A percentile compares a stretch with the other conserved stretches of the same genome.
phyloP scores from a whole-genome alignment of 2,888 invertebrate species.

The Reticulitermes lucifugus region DNA sequence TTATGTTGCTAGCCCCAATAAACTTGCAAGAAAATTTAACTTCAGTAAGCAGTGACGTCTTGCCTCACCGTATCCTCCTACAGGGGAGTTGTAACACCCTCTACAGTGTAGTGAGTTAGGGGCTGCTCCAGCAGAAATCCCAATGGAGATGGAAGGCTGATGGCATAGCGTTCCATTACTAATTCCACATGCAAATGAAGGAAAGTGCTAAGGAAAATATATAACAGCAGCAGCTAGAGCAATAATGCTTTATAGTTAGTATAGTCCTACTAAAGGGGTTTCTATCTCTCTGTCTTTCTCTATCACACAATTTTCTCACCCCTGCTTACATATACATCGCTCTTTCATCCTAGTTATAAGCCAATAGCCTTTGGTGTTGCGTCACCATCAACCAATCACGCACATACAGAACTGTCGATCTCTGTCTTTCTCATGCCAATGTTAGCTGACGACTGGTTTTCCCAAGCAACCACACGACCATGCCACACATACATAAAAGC shows the following conservation, averaged over 20 bases:
- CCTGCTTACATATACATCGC: background rate
- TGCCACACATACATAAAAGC: constrained; percentile 19
- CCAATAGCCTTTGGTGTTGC: constrained; percentile 53
- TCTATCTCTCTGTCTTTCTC: constrained; percentile 6
- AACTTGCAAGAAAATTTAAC: background rate
- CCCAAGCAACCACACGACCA: constrained; percentile 24
- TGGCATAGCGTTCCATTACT: constrained; percentile 52
- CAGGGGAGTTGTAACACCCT: constrained; percentile 17
- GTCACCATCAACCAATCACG: constrained; percentile 51
- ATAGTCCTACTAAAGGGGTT: constrained; percentile 26
- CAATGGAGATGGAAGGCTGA: constrained; percentile 51
- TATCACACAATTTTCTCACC: constrained; percentile 32
- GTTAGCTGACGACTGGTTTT: constrained; percentile 24
- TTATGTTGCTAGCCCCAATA: background rate
- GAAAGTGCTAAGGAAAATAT: constrained; percentile 55
- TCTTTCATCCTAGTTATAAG: constrained; percentile 38
- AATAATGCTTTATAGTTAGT: constrained; percentile 49
- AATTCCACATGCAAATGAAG: constrained; percentile 55
- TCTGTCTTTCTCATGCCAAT: constrained; percentile 7
- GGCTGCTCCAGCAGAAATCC: constrained; percentile 39
- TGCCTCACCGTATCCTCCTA: constrained; percentile 27
- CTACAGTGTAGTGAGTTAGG: constrained; percentile 26
- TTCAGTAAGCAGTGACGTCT: constrained; percentile 24
- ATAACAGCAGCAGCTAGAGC: constrained; percentile 50
- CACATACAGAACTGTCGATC: constrained; percentile 33